These are phyloP conservation scores for Synanthedon myopaeformis DNA, from an alignment of 2,888 invertebrate species.

Conservation along the genomic window DNA sequence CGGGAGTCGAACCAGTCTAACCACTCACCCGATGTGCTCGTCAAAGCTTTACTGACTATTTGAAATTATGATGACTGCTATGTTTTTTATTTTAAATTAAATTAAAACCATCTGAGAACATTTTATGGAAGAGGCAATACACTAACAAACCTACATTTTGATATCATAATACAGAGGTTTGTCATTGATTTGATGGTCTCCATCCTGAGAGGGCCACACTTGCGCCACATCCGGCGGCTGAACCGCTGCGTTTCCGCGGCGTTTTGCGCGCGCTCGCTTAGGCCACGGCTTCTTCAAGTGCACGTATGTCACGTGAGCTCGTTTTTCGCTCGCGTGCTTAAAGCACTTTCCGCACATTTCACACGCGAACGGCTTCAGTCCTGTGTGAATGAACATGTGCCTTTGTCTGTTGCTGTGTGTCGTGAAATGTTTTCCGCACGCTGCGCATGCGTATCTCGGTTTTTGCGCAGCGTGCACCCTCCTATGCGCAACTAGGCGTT, in stretches of 20 bases:
- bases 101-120: too few species aligned
- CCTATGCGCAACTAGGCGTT: constrained; percentile 45
- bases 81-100: too few species aligned
- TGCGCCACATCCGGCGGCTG: too few species aligned
- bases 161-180: constrained; percentile 42
- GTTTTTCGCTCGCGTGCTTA: constrained; percentile 52
- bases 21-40: too few species aligned
- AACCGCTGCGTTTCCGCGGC: constrained; percentile 9
- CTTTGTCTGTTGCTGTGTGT: constrained; percentile 52
- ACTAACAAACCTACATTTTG: constrained; percentile 21
- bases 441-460: constrained; percentile 31
- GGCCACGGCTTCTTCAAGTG: constrained; percentile 64
- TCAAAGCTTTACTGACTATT: not conserved
- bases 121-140: too few species aligned
- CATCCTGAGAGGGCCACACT: too few species aligned
- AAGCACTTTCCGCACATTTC: constrained; percentile 57
- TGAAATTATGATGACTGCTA: too few species aligned
- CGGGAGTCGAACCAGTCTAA: too few species aligned
- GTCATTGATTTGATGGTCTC: constrained; percentile 18
- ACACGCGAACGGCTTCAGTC: constrained; percentile 47
- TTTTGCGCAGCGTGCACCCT: constrained; percentile 38
- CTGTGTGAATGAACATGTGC: constrained; percentile 61
- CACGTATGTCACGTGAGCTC: constrained; percentile 51
- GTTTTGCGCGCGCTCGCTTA: constrained; percentile 37
- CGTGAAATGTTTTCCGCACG: constrained; percentile 54